These are phyloP conservation scores for Latheticus oryzae DNA, from an alignment of 2,888 invertebrate species.

Conservation along the genomic window DNA sequence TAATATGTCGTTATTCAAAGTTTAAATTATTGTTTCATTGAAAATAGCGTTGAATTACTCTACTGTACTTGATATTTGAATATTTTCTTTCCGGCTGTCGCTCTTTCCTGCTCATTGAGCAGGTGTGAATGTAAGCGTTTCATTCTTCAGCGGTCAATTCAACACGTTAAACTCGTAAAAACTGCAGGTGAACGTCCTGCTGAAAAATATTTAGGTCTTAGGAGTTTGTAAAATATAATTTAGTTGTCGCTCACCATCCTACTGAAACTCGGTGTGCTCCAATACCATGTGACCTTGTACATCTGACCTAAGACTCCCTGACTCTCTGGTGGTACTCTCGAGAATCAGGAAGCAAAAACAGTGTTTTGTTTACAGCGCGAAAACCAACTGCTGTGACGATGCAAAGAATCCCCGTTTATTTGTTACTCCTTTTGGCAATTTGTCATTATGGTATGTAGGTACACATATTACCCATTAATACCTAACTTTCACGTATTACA, in stretches of 20 bases:
- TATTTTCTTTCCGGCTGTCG: slow-evolving; percentile 8
- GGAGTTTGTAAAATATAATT: not conserved
- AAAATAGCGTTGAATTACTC: too few relatives aligned
- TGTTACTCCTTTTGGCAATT: slow-evolving; percentile 6
- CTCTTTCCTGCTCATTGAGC: slow-evolving; percentile 11
- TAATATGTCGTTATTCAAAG: too few relatives aligned
- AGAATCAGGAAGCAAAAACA: slow-evolving; percentile 18
- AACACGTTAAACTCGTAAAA: slow-evolving; percentile 2
- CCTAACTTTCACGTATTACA: not conserved
- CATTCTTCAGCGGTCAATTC: slow-evolving; percentile 10
- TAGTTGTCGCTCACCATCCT: slow-evolving; percentile 2
- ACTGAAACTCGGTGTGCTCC: not conserved
- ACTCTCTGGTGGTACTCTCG: slow-evolving; percentile 1
- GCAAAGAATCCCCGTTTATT: not conserved
- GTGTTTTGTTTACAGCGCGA: not conserved
- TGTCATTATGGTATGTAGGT: slow-evolving; percentile 12
- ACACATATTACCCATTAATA: too few relatives aligned
- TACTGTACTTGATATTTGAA: too few relatives aligned
- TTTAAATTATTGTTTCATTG: too few relatives aligned
- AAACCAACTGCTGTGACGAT: not conserved
- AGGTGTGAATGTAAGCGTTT: slow-evolving; percentile 15
- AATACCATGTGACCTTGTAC: slow-evolving; percentile 32
- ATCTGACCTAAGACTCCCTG: slow-evolving; percentile 9
- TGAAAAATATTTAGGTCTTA: not conserved
- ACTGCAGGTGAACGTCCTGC: slow-evolving; percentile 3